Conservation (phyloP, 2,797 vertebrate genomes). For the Triplophysa bombifrons region DNA sequence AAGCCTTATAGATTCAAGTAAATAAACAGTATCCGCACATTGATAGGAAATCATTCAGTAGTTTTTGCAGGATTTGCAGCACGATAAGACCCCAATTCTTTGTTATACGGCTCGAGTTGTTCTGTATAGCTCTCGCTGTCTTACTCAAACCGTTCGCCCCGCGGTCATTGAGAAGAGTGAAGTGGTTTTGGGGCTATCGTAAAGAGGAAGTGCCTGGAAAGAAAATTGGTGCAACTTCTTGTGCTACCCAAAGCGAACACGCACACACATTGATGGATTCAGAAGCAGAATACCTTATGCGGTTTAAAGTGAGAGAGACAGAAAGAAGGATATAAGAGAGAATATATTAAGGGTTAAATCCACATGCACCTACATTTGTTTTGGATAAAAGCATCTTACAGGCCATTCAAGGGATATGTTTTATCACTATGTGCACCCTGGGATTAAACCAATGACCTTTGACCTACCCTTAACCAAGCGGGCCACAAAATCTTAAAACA, state of each 20-base stretch:
- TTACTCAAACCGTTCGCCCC: conserved; percentile 3
- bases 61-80: conserved; percentile 18
- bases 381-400: no score
- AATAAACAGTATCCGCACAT: no score
- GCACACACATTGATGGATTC: neutral
- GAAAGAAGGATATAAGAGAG: neutral
- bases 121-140: neutral
- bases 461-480: no score
- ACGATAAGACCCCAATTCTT: neutral
- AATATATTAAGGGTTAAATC: neutral
- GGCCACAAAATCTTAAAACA: no score
- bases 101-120: conserved; percentile 32
- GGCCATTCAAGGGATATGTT: no score
- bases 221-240: conserved; percentile 13
- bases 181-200: conserved; percentile 11
- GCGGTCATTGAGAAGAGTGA: neutral
- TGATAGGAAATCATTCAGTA: conserved; percentile 1
- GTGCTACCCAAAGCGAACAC: neutral
- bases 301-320: neutral
- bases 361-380: no score
- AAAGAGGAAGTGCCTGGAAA: neutral
- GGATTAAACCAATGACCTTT: no score
- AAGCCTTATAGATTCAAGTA: no score
- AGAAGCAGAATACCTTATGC: no score
- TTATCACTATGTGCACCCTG: no score